Percentiles rank a stretch among this genome's conserved stretches.
Conservation (phyloP, 30 jellyfish, hydroid and myxozoan species). For the Pelagia noctiluca region DNA sequence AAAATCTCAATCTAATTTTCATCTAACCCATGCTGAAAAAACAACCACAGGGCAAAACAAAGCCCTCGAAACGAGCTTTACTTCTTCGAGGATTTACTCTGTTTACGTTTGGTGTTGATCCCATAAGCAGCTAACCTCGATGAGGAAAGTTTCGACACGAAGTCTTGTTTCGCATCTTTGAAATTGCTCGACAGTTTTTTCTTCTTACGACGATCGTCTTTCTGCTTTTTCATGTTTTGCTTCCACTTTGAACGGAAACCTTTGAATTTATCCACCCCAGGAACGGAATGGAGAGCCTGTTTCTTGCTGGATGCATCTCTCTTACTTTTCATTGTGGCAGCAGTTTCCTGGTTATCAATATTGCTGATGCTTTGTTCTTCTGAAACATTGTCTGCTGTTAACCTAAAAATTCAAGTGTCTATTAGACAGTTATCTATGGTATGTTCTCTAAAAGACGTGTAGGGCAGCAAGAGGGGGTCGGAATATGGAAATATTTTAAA, state of each 20-base stretch:
- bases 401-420: no score
- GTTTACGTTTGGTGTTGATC: background rate
- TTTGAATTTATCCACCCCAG: background rate
- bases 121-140: constrained; percentile 13
- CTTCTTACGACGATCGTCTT: background rate
- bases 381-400: no score
- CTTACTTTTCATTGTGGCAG: no score
- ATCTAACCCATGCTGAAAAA: background rate
- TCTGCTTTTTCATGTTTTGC: background rate
- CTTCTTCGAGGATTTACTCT: background rate
- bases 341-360: no score
- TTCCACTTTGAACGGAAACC: background rate
- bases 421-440: no score
- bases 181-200: background rate
- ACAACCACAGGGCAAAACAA: background rate
- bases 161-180: background rate
- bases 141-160: background rate
- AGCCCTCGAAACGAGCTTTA: background rate
- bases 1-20: background rate
- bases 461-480: no score
- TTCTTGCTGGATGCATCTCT: no score
- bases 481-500: no score
- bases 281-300: no score
- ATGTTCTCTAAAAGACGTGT: no score
- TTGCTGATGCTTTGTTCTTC: no score